Evolutionary conservation across 1,140 invertebrate species (phyloP).

Genomic region (Drosophila kepulauana): DNA sequence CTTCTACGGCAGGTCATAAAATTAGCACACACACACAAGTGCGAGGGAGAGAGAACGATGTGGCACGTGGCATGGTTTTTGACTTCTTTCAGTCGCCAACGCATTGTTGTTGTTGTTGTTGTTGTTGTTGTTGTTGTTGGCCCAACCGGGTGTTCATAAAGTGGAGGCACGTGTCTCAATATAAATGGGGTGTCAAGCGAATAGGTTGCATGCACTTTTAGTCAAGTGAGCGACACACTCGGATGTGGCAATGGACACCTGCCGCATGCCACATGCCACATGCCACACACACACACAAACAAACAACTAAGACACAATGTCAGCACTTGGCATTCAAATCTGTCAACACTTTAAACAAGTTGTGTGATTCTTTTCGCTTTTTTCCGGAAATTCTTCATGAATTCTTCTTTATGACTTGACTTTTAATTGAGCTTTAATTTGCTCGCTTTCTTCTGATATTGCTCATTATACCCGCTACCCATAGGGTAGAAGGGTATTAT

Average conservation of each 20-base stretch:
- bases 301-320: slow-evolving; percentile 5
- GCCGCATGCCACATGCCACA: slow-evolving; percentile 20
- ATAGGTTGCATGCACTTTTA: slow-evolving; percentile 19
- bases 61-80: slow-evolving; percentile 70
- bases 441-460: no score
- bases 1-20: slow-evolving; percentile 64
- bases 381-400: no score
- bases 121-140: no score
- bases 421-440: no score
- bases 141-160: slow-evolving; percentile 40
- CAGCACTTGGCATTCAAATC: neutral
- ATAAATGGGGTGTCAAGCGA: slow-evolving; percentile 48
- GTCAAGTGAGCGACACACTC: slow-evolving; percentile 33
- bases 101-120: slow-evolving; percentile 18
- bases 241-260: slow-evolving; percentile 22
- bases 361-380: no score
- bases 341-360: neutral
- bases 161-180: slow-evolving; percentile 69
- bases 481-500: no score
- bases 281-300: slow-evolving; percentile 1
- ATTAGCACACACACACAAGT: slow-evolving; percentile 54
- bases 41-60: neutral
- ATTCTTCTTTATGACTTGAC: no score
- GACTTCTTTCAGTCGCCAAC: slow-evolving; percentile 57
- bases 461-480: no score